phyloP scores from a whole-genome alignment of 2,888 invertebrate species.

The Melanostoma scalare region DNA sequence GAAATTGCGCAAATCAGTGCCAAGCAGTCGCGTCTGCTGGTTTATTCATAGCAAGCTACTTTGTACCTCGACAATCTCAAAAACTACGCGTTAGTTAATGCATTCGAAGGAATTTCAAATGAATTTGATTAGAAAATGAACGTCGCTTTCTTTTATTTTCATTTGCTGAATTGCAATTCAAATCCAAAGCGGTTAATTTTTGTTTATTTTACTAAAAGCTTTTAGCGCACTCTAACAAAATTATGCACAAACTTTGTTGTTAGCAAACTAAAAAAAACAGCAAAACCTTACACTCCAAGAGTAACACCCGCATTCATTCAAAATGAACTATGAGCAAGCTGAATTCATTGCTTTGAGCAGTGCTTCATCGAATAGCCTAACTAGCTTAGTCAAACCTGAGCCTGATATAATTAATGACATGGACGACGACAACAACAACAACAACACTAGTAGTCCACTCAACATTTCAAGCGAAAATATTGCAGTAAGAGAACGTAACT shows the following conservation, averaged over 20 bases:
- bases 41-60: slow-evolving; percentile 68
- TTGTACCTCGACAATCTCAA: slow-evolving; percentile 41
- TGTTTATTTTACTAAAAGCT: slow-evolving; percentile 14
- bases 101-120: slow-evolving; percentile 41
- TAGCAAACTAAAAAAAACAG: slow-evolving; percentile 14
- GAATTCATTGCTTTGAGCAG: slow-evolving; percentile 79
- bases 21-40: slow-evolving; percentile 42
- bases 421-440: slow-evolving; percentile 19
- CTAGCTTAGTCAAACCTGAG: slow-evolving; percentile 46
- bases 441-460: slow-evolving; percentile 50
- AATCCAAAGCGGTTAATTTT: slow-evolving; percentile 26
- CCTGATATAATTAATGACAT: slow-evolving; percentile 44
- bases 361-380: slow-evolving; percentile 76
- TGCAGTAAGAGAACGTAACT: slow-evolving; percentile 26
- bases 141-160: too few species aligned
- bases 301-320: slow-evolving; percentile 9
- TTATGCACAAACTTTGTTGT: slow-evolving; percentile 36
- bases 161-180: slow-evolving; percentile 1
- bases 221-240: slow-evolving; percentile 18
- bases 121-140: slow-evolving; percentile 30
- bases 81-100: slow-evolving; percentile 60
- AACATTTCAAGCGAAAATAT: slow-evolving; percentile 58
- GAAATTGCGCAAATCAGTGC: slow-evolving; percentile 60
- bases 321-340: slow-evolving; percentile 79
- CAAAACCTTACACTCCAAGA: neutral